Evolutionary conservation across 2,888 invertebrate genomes (phyloP), one percentile per base, ranked within the genome.

Genomic region (Theretra japonica): DNA sequence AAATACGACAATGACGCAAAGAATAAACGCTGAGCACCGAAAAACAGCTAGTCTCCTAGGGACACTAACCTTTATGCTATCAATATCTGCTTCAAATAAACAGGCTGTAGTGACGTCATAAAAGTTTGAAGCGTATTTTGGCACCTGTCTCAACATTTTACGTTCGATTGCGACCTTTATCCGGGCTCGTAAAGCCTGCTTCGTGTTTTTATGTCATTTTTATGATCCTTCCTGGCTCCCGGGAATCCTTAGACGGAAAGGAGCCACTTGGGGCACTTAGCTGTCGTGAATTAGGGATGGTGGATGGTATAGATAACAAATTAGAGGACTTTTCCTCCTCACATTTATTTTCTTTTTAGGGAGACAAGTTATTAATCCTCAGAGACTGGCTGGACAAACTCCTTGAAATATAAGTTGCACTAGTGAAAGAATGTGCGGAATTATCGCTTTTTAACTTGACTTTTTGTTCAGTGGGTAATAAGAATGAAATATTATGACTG

Each of bases 81-180:
- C 69, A 59, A 72, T 70, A 58, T 41, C 15, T 53, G 1, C 19
- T 19, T 53, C n/a, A 53, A 68, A 73, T 76, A 73, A 72, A 71
- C 58, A 72, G 71, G 59, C 70, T 68, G 25, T 68, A 68, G 73
- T 73, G 73, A 70, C 62, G 70, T 74, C 75, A 75, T 77, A 77
- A 80, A 78, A 77, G 68, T 75, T 76, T 74, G 73, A 74, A 78
- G 72, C 75, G 75, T 70, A 69, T 76, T 75, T 78, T 75, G 72
- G 50, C 77, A 79, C 77, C 79, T 80, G 78, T 69, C 70, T 25
- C 72, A 65, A 72, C 69, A 59, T 75, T 80, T 80, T 77, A 81
- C 65, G 73, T 72, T 65, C 74, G 68, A 73, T 74, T 58, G 70
- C 60, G 19, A 72, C 70, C 72, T 79, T 79, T 79, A 79, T 76